Base-by-base conservation (phyloP, 2,888 invertebrate genomes). In the Rhamphomyia laevipes region DNA sequence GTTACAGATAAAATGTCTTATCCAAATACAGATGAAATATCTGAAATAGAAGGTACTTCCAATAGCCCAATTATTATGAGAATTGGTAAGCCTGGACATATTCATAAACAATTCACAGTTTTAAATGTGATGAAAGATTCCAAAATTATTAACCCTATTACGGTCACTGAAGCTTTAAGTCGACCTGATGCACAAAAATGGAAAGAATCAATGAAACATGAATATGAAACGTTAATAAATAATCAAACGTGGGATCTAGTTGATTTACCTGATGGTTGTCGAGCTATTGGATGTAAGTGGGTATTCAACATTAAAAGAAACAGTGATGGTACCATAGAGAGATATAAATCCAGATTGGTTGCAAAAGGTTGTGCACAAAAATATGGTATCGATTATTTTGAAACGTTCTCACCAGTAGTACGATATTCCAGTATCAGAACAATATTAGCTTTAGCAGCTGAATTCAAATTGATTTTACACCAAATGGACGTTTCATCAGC, bases 161-260 rank as follows among this genome's bases (percentile, higher is more conserved):
- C 16, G 23, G 38, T 43, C 6, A 23, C 48, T n/a, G 43, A 45
- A 23, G 48, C 46, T 11, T 12, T 51, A 18, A 27, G 27, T n/a
- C 1, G 45, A 18, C 13, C 11, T 21, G 50, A 50, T 45, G n/a
- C 21, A 9, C 40, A 42, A 23, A 47, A 50, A 27, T 52, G 47
- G 47, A 45, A n/a, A 31, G 48, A 38, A 18, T 49, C 59, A 13
- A 58, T 61, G 55, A 38, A 54, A 37, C 44, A 50, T 41, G 59
- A 61, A 44, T 57, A 55, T 30, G 46, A 43, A 12, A 55, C 56
- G 13, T 43, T 58, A 10, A 51, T 53, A 13, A 51, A 56, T 27
- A 55, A 57, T 44, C n/a, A 51, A 21, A 53, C 56, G 9, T 56
- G 57, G 55, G 53, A 47, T 17, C 18, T 55, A 12, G 44, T 49